Base-by-base conservation (phyloP, 2,113 vertebrate genomes). In the Hippolais icterina region DNA sequence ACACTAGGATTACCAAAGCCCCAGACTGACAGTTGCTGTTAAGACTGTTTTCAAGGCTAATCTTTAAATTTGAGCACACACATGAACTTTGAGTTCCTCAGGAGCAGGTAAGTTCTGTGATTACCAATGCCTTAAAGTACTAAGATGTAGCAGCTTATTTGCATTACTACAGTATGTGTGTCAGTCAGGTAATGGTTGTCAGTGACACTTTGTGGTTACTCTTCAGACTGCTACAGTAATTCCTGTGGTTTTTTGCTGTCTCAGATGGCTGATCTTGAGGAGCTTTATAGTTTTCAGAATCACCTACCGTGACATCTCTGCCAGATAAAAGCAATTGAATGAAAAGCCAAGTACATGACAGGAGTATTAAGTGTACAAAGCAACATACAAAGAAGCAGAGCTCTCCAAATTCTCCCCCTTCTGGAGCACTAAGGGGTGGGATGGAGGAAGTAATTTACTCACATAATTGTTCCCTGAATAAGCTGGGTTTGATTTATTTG, bases 1-100 rank as follows among this genome's bases (percentile, higher is more conserved):
- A 92, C 85, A 87, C 68, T 76, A 63, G 37, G 56, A 79, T 97
- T 95, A 85, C 29, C 60, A 82, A n/a, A 61, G 39, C 81, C 77
- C 33, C 10, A 69, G 19, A 20, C 59, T 96, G 33, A 50, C 84
- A 91, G 82, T 95, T 97, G 79, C 77, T 96, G 41, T 54, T 94
- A 78, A 92, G 70, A 37, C 60, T 87, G 21, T 87, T 96, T 95
- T 91, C 80, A 81, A 68, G 72, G 65, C 80, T 92, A 46, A 31
- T 91, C 47, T 47, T 74, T 71, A 84, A 72, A 20, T 68, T 49
- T 29, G 46, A 61, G 42, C 22, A 41, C 42, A 20, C 11, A 12
- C 27, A 7, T 78, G 39, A 86, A 81, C 78, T 90, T 89, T 15
- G 41, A 90, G 61, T 74, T 72, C 29, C 63, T 41, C 2, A 22